Conservation (phyloP, 2,888 invertebrate genomes). For the Leptinotarsa juncta region DNA sequence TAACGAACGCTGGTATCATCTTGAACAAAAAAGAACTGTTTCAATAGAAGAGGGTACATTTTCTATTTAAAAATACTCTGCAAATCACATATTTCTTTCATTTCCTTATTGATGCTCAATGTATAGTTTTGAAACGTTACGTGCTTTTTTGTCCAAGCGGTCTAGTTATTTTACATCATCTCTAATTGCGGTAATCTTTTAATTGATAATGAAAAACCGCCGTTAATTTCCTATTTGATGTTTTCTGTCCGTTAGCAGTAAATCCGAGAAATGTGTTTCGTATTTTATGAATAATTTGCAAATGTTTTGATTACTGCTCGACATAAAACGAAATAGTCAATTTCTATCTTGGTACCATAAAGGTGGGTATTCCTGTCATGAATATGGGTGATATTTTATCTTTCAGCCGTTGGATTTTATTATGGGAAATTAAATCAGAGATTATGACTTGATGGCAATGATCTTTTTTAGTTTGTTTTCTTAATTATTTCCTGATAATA, state of each 20-base stretch:
- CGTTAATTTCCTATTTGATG: conserved; percentile 1
- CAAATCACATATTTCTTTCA: neutral
- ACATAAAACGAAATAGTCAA: neutral
- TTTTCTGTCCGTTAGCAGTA: neutral
- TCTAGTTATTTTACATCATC: neutral
- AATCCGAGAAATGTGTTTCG: neutral
- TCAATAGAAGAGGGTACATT: too few relatives aligned
- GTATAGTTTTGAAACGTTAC: neutral
- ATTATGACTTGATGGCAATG: neutral
- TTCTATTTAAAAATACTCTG: too few relatives aligned
- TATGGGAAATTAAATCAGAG: neutral
- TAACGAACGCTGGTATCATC: too few relatives aligned
- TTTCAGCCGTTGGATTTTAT: neutral
- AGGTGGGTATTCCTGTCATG: neutral
- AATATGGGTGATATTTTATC: neutral
- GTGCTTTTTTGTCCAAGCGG: neutral
- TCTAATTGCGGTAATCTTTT: neutral
- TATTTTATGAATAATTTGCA: conserved; percentile 4
- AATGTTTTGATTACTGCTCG: neutral
- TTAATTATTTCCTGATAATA: too few relatives aligned
- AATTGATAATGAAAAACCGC: neutral
- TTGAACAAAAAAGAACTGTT: too few relatives aligned
- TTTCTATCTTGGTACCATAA: neutral
- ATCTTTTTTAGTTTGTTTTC: too few relatives aligned
- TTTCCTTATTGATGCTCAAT: neutral